phyloP scores from a whole-genome alignment of 2,113 vertebrate genomes.

The Salvator merianae region DNA sequence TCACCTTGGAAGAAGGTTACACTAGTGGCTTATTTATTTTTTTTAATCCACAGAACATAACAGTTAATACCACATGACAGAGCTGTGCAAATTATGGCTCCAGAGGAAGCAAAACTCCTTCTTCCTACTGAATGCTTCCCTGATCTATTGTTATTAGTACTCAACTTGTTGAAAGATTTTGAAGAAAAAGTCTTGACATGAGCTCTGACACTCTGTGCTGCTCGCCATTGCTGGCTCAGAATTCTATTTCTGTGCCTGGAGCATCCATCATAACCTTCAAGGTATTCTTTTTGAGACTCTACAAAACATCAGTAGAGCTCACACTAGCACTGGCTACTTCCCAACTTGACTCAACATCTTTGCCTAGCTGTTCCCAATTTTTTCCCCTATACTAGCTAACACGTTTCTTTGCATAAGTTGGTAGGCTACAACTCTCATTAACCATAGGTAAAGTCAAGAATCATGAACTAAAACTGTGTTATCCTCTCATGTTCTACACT shows the following conservation, averaged over 20 bases:
- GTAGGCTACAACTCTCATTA: not conserved
- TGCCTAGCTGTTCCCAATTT: too few species aligned
- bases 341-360: too few species aligned
- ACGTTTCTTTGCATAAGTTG: too few species aligned
- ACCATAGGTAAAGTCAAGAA: not conserved
- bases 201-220: constrained; percentile 99
- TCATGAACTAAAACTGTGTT: too few species aligned
- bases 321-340: too few species aligned
- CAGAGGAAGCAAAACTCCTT: constrained; percentile 78
- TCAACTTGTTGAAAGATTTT: constrained; percentile 92
- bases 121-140: constrained; percentile 88
- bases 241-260: too few species aligned
- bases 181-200: constrained; percentile 98
- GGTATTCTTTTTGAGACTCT: too few species aligned
- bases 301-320: too few species aligned
- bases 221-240: too few species aligned
- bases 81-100: constrained; percentile 64
- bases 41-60: constrained; percentile 61
- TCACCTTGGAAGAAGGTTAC: constrained; percentile 65
- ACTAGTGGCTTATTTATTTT: constrained; percentile 75
- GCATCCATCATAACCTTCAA: too few species aligned
- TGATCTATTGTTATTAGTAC: constrained; percentile 85
- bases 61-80: constrained; percentile 55
- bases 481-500: too few species aligned
- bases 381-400: too few species aligned